phyloP scores from a whole-genome alignment of 1,140 invertebrate species.

The Teleopsis dalmanni region DNA sequence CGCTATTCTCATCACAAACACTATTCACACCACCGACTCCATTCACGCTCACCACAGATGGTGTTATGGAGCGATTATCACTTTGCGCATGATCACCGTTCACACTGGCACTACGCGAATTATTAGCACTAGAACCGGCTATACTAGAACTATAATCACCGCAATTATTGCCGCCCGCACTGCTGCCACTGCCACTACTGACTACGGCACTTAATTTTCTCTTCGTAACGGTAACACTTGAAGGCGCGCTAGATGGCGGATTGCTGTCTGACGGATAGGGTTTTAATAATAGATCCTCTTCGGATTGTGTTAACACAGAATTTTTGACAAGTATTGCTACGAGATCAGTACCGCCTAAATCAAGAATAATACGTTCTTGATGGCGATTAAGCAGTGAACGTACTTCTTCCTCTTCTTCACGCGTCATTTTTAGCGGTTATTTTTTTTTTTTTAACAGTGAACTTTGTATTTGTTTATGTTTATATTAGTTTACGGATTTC shows the following conservation, averaged over 20 bases:
- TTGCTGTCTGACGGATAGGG: conserved; percentile 11
- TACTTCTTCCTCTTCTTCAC: conserved; percentile 42
- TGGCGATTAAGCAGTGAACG: conserved; percentile 37
- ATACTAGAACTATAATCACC: conserved; percentile 20
- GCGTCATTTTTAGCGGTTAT: conserved; percentile 41
- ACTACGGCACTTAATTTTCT: conserved; percentile 34
- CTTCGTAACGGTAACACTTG: conserved; percentile 27
- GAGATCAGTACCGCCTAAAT: conserved; percentile 36
- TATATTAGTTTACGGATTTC: too few species aligned
- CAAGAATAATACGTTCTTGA: conserved; percentile 39
- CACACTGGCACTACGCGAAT: conserved; percentile 34
- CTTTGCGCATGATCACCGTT: conserved; percentile 32
- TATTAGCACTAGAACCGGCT: conserved; percentile 15
- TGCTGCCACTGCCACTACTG: conserved; percentile 19
- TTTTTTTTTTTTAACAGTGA: too few species aligned
- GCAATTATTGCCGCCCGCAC: conserved; percentile 20
- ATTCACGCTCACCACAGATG: conserved; percentile 22
- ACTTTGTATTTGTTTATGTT: too few species aligned
- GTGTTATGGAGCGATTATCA: conserved; percentile 36
- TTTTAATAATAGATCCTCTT: conserved; percentile 38
- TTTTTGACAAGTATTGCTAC: conserved; percentile 41
- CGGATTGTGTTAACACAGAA: conserved; percentile 34
- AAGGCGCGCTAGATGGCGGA: conserved; percentile 19
- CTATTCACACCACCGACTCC: not conserved
- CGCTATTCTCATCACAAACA: not conserved